Evolutionary conservation across 2,888 invertebrate species (phyloP).

Genomic region (Lycia hirtaria): DNA sequence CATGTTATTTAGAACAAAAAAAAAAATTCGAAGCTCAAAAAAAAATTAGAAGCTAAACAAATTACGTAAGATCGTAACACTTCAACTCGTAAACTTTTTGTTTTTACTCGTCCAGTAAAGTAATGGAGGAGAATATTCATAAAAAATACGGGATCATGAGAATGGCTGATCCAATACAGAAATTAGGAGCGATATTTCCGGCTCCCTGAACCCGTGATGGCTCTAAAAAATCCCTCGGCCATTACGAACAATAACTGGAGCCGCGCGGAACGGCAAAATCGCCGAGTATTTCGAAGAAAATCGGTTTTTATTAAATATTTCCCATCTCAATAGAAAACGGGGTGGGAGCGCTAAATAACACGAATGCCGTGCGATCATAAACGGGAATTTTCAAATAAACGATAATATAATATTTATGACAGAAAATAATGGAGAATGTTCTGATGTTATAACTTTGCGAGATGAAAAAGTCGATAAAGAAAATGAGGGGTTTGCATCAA

Average conservation of each 20-base stretch:
- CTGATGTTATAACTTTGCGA: slow-evolving; percentile 30
- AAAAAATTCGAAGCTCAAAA: neutral
- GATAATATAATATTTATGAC: slow-evolving; percentile 53
- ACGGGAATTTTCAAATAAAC: slow-evolving; percentile 55
- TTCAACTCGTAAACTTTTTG: neutral
- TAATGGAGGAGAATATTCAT: slow-evolving; percentile 11
- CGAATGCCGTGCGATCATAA: slow-evolving; percentile 53
- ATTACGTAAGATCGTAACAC: neutral
- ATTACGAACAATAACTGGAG: slow-evolving; percentile 42
- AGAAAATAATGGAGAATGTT: slow-evolving; percentile 43
- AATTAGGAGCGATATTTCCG: slow-evolving; percentile 34
- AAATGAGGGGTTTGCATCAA: slow-evolving; percentile 24
- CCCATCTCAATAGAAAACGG: slow-evolving; percentile 50
- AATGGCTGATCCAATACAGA: slow-evolving; percentile 28
- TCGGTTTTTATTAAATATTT: slow-evolving; percentile 60
- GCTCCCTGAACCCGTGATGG: slow-evolving; percentile 37
- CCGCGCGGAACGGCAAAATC: slow-evolving; percentile 48
- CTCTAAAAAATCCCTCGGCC: slow-evolving; percentile 40
- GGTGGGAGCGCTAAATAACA: slow-evolving; percentile 53
- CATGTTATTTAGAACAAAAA: neutral
- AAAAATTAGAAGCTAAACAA: neutral
- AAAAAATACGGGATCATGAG: slow-evolving; percentile 19
- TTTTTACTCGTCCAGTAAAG: neutral
- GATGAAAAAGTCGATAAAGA: slow-evolving; percentile 23
- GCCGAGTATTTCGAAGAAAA: slow-evolving; percentile 53